phyloP scores from a whole-genome alignment of 2,888 invertebrate genomes.

The Meloe dianella region DNA sequence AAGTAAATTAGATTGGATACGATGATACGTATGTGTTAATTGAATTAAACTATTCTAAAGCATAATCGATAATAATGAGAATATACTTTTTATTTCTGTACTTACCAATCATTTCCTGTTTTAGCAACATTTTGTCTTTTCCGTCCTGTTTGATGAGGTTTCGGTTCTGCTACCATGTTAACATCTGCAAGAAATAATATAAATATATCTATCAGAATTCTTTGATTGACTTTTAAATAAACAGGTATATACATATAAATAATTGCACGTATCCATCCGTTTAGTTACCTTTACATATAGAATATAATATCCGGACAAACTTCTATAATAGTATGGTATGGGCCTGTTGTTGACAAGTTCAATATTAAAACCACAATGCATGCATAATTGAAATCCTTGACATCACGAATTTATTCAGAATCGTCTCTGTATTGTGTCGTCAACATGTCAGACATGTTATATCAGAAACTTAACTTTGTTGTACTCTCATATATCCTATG shows the following conservation, averaged over 20 bases:
- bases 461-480: slow-evolving; percentile 6
- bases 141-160: slow-evolving; percentile 73
- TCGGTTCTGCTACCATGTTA: slow-evolving; percentile 79
- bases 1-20: background rate
- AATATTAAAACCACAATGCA: slow-evolving; percentile 31
- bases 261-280: slow-evolving; percentile 9
- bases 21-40: slow-evolving; percentile 21
- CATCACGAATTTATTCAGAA: slow-evolving; percentile 21
- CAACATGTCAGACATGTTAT: slow-evolving; percentile 16
- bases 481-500: background rate
- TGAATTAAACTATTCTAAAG: slow-evolving; percentile 27
- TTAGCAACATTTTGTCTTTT: slow-evolving; percentile 71
- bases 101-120: slow-evolving; percentile 73
- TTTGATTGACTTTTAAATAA: background rate
- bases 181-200: slow-evolving; percentile 65
- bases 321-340: slow-evolving; percentile 25
- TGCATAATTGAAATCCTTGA: slow-evolving; percentile 33
- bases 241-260: background rate
- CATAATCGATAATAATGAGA: slow-evolving; percentile 28
- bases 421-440: slow-evolving; percentile 11
- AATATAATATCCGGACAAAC: slow-evolving; percentile 31
- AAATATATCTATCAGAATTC: background rate
- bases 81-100: slow-evolving; percentile 30
- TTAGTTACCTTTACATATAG: slow-evolving; percentile 24
- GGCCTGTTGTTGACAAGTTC: slow-evolving; percentile 29